Conservation (phyloP, 2,797 vertebrate genomes). For the Phrynocephalus vlangalii region DNA sequence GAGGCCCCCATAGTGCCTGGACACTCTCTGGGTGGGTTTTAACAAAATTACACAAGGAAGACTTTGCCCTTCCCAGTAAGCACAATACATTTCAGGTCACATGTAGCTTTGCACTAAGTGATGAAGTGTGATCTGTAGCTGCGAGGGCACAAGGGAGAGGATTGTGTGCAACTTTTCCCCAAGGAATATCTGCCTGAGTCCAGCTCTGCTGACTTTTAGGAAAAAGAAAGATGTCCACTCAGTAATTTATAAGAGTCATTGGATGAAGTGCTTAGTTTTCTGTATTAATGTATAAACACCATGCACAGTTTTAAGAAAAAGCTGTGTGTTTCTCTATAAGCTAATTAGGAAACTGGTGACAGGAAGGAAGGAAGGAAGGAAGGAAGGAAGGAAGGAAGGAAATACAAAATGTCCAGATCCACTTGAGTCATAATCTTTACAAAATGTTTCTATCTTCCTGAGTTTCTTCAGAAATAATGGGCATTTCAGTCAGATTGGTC, state of each 20-base stretch:
- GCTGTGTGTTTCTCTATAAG: not conserved
- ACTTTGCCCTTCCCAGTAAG: too few species aligned
- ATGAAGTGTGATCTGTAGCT: not conserved
- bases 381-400: not conserved
- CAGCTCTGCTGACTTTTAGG: not conserved
- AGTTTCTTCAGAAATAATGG: not conserved
- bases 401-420: not conserved
- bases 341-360: not conserved
- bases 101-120: not conserved
- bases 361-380: not conserved
- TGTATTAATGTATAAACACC: not conserved
- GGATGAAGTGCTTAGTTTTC: not conserved
- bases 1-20: too few species aligned
- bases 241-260: not conserved
- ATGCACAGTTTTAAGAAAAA: not conserved
- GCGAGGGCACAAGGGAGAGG: not conserved
- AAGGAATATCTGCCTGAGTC: not conserved
- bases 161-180: not conserved
- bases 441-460: not conserved
- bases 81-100: not conserved
- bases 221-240: not conserved
- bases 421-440: not conserved
- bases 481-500: conserved; percentile 26
- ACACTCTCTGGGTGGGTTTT: too few species aligned
- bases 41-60: too few species aligned